phyloP scores from a whole-genome alignment of 2,113 vertebrate genomes.

The Pandion haliaetus region DNA sequence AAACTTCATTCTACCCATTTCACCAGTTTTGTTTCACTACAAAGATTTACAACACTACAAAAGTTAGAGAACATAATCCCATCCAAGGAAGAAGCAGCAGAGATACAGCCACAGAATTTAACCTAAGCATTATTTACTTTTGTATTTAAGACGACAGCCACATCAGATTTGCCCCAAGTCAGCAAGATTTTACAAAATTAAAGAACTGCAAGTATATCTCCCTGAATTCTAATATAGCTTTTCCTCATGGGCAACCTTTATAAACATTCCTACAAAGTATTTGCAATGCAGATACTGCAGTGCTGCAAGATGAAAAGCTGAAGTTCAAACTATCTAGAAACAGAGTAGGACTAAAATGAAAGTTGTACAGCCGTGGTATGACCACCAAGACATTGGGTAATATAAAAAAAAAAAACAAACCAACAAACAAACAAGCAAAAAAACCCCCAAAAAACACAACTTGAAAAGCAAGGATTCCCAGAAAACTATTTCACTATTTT shows the following conservation, averaged over 20 bases:
- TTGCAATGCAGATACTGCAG: background rate
- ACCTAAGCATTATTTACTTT: background rate
- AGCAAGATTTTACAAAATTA: background rate
- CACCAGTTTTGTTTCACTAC: background rate
- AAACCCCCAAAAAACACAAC: background rate
- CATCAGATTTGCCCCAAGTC: background rate
- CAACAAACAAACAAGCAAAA: no score
- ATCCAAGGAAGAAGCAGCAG: background rate
- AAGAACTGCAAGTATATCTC: background rate
- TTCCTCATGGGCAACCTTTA: background rate
- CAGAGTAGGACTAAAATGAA: background rate
- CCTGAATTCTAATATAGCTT: background rate
- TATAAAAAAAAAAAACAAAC: background rate
- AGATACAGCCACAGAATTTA: background rate
- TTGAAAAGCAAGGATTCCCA: background rate
- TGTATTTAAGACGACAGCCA: background rate
- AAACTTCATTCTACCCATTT: background rate
- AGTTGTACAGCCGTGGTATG: background rate
- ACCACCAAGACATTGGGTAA: background rate
- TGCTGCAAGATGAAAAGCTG: background rate
- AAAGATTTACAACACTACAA: background rate
- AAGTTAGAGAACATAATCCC: background rate
- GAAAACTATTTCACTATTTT: background rate
- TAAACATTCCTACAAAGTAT: background rate
- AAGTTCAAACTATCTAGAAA: background rate